These are phyloP conservation scores for Syrmaticus mikado DNA, from an alignment of 2,113 vertebrate genomes.

Conservation along the genomic window DNA sequence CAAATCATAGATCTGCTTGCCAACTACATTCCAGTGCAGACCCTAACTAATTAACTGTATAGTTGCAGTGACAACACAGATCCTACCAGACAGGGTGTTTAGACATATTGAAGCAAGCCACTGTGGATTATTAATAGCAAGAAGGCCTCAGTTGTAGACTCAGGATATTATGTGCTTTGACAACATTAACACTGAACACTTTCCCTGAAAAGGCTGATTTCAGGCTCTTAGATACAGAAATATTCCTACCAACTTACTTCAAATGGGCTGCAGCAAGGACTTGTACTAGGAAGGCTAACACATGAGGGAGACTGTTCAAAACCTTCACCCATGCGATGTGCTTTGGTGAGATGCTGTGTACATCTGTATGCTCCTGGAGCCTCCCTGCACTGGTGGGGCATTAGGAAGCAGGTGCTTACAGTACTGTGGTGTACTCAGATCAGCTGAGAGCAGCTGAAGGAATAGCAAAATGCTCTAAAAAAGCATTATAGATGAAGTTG, in stretches of 20 bases:
- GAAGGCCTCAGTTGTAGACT: neutral
- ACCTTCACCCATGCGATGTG: accelerated
- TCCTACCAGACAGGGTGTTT: neutral
- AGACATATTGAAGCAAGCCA: neutral
- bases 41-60: neutral
- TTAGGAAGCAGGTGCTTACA: neutral
- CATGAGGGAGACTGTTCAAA: neutral
- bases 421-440: neutral
- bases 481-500: accelerated
- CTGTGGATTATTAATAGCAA: neutral
- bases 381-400: neutral
- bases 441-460: neutral
- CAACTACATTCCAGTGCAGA: neutral
- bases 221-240: neutral
- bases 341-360: neutral
- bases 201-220: neutral
- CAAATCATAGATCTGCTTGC: neutral
- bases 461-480: neutral
- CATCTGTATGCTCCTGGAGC: neutral
- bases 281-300: neutral
- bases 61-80: neutral
- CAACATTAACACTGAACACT: neutral
- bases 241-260: neutral
- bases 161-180: neutral
- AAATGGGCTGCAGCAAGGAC: neutral